Base-by-base conservation (phyloP, 1,140 invertebrate genomes). In the Drosophila pectinifera region DNA sequence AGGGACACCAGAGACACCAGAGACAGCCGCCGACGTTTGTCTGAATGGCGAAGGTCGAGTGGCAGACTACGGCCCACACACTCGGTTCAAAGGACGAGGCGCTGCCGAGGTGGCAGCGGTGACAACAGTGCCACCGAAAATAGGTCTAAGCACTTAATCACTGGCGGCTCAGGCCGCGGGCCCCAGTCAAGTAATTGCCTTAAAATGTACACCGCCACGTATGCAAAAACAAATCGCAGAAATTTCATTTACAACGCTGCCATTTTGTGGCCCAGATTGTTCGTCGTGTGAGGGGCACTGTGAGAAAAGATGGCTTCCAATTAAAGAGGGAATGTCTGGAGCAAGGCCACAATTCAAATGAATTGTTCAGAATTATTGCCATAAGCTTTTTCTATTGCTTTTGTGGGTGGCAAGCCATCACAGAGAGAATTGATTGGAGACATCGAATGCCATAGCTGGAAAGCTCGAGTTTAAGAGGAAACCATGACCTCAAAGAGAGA, bases 91-190 rank as follows among this genome's bases (percentile, higher is more conserved):
- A 28, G 63, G 39, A 68, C 53, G 68, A n/a, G 43, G 42, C n/a
- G 16, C 13, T 26, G 16, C 11, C 18, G 34, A 42, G 36, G 64
- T 42, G 64, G 28, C 65, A 58, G 65, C 53, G 42, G 31, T 22
- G 49, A 72, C 53, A 72, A 54, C 67, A 48, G 36, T 70, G 58
- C 68, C 79, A 64, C 80, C 68, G 22, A 68, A 82, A 82, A 74
- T 69, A 78, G 54, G 73, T 65, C 83, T 78, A 81, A 82, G 79
- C 82, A 86, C 79, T 86, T 88, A 88, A 86, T 88, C 79, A 80
- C 84, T 79, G 75, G 75, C 67, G 70, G 72, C 57, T 38, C 49
- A 49, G 51, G 46, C n/a, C 26, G n/a, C 54, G 24, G 24, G 54
- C 48, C 28, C 26, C 55, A 72, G 63, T 36, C 78, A 65, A 74